phyloP scores from a whole-genome alignment of 2,113 vertebrate genomes.

The Saguinus midas region DNA sequence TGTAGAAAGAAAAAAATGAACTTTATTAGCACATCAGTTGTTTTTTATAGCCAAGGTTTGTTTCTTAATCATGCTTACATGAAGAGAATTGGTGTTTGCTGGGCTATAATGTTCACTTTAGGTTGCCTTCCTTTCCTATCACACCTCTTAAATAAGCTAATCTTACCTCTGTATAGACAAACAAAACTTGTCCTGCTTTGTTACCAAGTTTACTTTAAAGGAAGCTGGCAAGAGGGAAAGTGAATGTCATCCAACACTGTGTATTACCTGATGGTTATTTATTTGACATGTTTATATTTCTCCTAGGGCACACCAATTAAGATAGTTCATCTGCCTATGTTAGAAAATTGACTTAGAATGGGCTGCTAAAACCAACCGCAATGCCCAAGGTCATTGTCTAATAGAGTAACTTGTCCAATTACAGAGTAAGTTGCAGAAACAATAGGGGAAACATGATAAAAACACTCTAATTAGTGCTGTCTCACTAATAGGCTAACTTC shows the following conservation, averaged over 20 bases:
- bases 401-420: conserved; percentile 76
- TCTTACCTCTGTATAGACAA: background rate
- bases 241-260: conserved; percentile 48
- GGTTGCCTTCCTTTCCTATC: background rate
- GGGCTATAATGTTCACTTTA: background rate
- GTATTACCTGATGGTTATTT: conserved; percentile 59
- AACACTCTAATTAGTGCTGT: conserved; percentile 73
- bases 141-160: conserved; percentile 17
- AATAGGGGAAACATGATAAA: conserved; percentile 65
- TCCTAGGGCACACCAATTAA: conserved; percentile 73
- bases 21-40: background rate
- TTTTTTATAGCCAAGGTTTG: background rate
- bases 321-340: conserved; percentile 62
- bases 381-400: conserved; percentile 73
- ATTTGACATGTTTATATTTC: conserved; percentile 70
- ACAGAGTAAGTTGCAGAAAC: conserved; percentile 61
- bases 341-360: conserved; percentile 65
- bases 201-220: conserved; percentile 48
- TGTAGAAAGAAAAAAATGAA: background rate
- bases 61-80: background rate
- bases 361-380: conserved; percentile 49
- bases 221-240: conserved; percentile 55
- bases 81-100: background rate
- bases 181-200: conserved; percentile 28
- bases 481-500: conserved; percentile 58